phyloP scores from a whole-genome alignment of 1,140 invertebrate genomes.

The Rhopalosiphum maidis region DNA sequence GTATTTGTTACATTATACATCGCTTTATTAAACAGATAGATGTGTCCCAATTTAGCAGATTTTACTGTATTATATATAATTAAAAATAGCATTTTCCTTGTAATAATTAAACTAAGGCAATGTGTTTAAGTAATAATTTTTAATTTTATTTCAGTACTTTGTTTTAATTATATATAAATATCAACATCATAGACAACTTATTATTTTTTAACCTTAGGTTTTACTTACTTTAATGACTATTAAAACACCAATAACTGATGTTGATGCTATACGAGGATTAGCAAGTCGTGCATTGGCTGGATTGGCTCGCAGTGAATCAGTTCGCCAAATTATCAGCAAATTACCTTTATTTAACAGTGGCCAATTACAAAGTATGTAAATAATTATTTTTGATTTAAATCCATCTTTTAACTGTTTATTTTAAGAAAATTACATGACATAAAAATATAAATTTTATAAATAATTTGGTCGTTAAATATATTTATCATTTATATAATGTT shows the following conservation, averaged over 20 bases:
- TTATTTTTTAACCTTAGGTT: conserved; percentile 64
- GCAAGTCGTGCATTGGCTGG: conserved; percentile 92
- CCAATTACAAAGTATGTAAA: conserved; percentile 80
- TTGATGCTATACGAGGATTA: conserved; percentile 89
- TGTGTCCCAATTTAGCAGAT: no score
- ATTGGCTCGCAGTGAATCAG: conserved; percentile 87
- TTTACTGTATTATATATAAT: neutral
- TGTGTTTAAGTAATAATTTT: no score
- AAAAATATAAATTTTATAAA: neutral
- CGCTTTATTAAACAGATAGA: no score
- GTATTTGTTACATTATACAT: no score
- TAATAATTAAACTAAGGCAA: no score
- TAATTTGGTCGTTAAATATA: neutral
- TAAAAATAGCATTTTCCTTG: neutral
- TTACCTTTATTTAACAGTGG: conserved; percentile 92
- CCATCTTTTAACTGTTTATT: neutral
- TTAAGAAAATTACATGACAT: no score
- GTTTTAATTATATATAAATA: no score
- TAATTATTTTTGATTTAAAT: neutral
- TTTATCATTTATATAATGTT: conserved; percentile 60
- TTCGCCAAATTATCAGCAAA: conserved; percentile 94
- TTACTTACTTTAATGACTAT: conserved; percentile 83
- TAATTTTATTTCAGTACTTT: neutral
- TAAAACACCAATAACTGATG: conserved; percentile 95
- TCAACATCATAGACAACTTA: neutral